These are phyloP conservation scores for Anguilla marmorata DNA, from an alignment of 2,797 vertebrate species.

Conservation along the genomic window DNA sequence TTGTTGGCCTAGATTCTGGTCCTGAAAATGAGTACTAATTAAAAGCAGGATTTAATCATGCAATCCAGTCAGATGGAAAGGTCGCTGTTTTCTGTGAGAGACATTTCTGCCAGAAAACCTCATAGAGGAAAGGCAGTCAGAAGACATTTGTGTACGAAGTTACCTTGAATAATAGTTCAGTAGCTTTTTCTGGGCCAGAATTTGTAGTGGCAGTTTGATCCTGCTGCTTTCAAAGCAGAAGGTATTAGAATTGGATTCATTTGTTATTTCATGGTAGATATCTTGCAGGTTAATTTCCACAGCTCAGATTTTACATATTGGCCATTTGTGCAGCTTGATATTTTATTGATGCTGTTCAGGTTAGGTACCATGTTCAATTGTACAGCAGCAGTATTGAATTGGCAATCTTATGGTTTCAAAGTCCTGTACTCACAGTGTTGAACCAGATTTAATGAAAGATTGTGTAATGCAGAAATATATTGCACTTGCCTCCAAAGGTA, in stretches of 20 bases:
- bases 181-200: neutral
- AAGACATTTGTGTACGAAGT: neutral
- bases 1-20: neutral
- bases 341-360: neutral
- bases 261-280: neutral
- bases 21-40: neutral
- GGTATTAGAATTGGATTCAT: neutral
- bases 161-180: neutral
- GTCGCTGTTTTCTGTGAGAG: neutral
- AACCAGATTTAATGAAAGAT: neutral
- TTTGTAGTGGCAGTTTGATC: neutral
- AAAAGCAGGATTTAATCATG: neutral
- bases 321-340: neutral
- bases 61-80: neutral
- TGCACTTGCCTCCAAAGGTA: neutral
- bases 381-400: neutral
- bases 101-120: neutral
- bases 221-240: neutral
- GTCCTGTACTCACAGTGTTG: neutral
- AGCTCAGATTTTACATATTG: neutral
- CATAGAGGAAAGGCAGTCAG: neutral
- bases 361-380: neutral
- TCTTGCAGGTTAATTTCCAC: neutral
- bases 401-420: neutral
- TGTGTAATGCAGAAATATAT: neutral